Evolutionary conservation across 2,113 vertebrate species (phyloP), one percentile per base, ranked within the genome.

Genomic region (Gorsachius goisagi): DNA sequence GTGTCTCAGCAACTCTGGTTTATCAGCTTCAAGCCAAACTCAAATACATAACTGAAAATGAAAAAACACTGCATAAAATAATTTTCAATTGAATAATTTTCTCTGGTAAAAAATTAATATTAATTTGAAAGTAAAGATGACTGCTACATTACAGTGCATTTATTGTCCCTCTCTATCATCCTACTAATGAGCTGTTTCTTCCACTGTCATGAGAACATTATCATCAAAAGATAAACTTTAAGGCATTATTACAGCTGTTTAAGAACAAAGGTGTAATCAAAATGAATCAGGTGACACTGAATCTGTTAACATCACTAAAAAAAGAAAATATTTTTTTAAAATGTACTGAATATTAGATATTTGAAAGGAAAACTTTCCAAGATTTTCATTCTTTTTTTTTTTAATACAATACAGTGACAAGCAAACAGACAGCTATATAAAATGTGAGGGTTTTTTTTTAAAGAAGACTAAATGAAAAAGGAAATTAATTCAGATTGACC

Each of bases 1-100:
- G 14, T 79, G 35, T 75, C 47, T 60, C 52, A 83, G 32, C 37
- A 67, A 12, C 12, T 82, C 24, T 75, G 27, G 18, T 32, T 71
- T 63, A 12, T 92, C 63, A 26, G 10, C 44, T 89, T 96, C 77
- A 71, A 95, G 93, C 83, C 44, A 37, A 90, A 71, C 44, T 91
- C 79, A 88, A 83, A 86, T 56, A 45, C 12, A 59, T 85, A 97
- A 82, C 24, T 59, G 55, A 92, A 96, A 96, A 93, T 89, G 22
- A 95, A 94, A 89, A 93, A 89, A 17, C 52, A 71, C 22, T 45
- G 7, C 62, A 73, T 80, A 71, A 80, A 69, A 69, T 45, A 56
- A 62, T 20, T 90, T 96, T 84, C 7, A 35, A 75, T 24, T 20
- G 15, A 92, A 56, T 72, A 0, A 9, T 59, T 68, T 83, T 60